Evolutionary conservation across 2,888 invertebrate genomes (phyloP).

Genomic region (Acanthopleura granulata): DNA sequence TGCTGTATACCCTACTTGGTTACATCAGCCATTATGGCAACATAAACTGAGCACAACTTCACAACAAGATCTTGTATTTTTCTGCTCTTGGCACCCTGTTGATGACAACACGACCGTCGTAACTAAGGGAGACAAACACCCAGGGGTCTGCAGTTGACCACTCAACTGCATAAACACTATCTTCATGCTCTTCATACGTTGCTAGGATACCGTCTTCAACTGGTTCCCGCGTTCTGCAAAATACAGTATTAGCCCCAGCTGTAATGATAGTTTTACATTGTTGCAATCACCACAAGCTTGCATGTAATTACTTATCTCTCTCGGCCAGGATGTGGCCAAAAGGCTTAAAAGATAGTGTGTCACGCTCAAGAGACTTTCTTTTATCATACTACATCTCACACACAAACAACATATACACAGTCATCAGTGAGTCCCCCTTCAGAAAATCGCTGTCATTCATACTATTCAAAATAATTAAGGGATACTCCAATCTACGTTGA

Average conservation of each 20-base stretch:
- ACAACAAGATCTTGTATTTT: slow-evolving; percentile 85
- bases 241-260: not conserved
- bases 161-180: slow-evolving; percentile 96
- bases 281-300: not conserved
- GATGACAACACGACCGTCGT: slow-evolving; percentile 94
- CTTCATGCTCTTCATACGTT: slow-evolving; percentile 96
- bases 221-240: slow-evolving; percentile 47
- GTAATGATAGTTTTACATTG: not conserved
- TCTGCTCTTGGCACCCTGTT: slow-evolving; percentile 93
- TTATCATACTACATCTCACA: no score
- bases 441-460: no score
- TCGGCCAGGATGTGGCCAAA: no score
- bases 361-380: no score
- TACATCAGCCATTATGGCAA: no score
- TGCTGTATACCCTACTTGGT: no score
- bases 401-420: no score
- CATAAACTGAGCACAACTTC: slow-evolving; percentile 2
- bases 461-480: no score
- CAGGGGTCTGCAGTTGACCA: slow-evolving; percentile 99
- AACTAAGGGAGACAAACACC: slow-evolving; percentile 98
- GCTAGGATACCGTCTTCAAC: slow-evolving; percentile 88
- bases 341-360: no score
- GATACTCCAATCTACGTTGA: no score
- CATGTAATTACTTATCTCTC: no score
- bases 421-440: no score